These are phyloP conservation scores for Alces alces DNA, from an alignment of 2,113 vertebrate species.

Conservation along the genomic window DNA sequence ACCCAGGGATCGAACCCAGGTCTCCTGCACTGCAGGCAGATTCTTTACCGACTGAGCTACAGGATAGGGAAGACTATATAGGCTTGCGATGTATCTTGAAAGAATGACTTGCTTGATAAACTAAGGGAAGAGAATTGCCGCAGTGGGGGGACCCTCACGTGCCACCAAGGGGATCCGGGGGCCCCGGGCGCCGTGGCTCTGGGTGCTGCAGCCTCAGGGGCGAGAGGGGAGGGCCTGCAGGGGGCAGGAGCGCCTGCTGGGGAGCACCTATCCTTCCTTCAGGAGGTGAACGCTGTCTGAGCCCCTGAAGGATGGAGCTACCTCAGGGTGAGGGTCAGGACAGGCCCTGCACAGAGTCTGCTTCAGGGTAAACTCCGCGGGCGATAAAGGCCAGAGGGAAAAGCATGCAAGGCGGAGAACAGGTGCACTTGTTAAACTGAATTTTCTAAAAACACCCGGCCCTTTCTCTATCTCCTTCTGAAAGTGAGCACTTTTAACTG, in stretches of 20 bases:
- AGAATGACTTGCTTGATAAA: background rate
- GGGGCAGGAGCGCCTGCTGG: rapidly evolving
- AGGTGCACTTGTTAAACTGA: background rate
- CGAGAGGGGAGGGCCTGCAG: background rate
- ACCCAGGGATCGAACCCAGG: too few relatives aligned
- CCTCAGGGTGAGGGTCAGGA: background rate
- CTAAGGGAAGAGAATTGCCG: rapidly evolving
- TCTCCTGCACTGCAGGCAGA: too few relatives aligned
- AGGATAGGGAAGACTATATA: rapidly evolving
- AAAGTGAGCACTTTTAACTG: background rate
- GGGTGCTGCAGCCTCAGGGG: rapidly evolving
- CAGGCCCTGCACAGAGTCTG: background rate
- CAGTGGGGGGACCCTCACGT: rapidly evolving
- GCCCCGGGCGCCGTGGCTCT: rapidly evolving
- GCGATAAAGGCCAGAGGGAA: background rate
- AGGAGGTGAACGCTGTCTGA: rapidly evolving
- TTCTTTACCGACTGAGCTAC: too few relatives aligned
- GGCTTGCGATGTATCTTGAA: background rate
- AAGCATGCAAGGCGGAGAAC: background rate
- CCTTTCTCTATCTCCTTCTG: background rate
- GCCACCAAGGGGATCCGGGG: rapidly evolving
- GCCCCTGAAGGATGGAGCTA: rapidly evolving
- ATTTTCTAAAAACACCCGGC: background rate
- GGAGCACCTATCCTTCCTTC: rapidly evolving
- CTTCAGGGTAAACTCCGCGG: rapidly evolving